Conservation (phyloP, 2,888 invertebrate genomes). For the Orgyia antiqua region DNA sequence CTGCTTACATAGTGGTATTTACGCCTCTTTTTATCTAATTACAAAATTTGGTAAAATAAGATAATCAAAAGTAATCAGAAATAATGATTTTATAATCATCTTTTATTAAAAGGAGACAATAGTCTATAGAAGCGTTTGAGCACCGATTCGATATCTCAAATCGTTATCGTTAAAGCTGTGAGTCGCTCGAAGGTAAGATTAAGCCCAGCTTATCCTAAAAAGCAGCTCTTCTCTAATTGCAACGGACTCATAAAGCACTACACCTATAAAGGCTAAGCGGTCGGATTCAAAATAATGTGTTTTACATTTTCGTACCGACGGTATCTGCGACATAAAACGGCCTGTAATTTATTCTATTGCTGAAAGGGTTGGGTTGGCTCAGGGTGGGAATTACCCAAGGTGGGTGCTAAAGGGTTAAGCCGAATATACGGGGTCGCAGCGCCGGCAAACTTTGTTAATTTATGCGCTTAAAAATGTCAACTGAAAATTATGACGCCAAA, state of each 20-base stretch:
- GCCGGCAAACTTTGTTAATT: constrained; percentile 76
- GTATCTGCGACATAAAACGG: constrained; percentile 77
- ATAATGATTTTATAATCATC: constrained; percentile 6
- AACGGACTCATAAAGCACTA: constrained; percentile 67
- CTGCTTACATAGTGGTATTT: too few relatives aligned
- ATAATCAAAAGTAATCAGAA: too few relatives aligned
- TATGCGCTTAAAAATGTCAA: constrained; percentile 79
- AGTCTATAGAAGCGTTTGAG: background rate
- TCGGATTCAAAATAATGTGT: constrained; percentile 76
- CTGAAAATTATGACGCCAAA: constrained; percentile 76
- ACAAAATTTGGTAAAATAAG: too few relatives aligned
- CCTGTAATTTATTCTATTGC: constrained; percentile 78
- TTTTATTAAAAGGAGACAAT: constrained; percentile 17
- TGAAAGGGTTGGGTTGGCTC: constrained; percentile 73
- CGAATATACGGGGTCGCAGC: constrained; percentile 71
- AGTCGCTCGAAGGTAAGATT: constrained; percentile 41
- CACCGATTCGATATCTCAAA: constrained; percentile 53
- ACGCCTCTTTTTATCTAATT: too few relatives aligned
- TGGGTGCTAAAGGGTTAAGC: constrained; percentile 79
- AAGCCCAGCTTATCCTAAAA: constrained; percentile 60
- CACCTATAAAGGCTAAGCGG: constrained; percentile 75
- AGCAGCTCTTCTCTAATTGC: constrained; percentile 70
- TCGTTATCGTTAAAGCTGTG: constrained; percentile 54
- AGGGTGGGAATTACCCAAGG: constrained; percentile 78
- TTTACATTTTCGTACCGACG: constrained; percentile 73